phyloP scores from a whole-genome alignment of 2,113 vertebrate genomes.

The Odontesthes bonariensis region DNA sequence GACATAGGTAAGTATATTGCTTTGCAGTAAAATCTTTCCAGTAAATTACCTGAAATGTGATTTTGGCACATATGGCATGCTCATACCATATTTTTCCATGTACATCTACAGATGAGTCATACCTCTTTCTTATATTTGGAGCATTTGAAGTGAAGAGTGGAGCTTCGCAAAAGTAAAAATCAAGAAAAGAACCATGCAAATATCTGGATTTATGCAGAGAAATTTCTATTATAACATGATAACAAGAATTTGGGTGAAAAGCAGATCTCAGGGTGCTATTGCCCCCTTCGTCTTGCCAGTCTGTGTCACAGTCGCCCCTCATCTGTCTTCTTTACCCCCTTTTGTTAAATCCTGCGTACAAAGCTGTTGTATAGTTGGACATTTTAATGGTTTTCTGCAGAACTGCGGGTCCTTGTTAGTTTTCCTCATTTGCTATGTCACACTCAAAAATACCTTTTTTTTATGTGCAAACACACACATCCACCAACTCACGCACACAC shows the following conservation, averaged over 20 bases:
- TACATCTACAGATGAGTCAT: constrained; percentile 6
- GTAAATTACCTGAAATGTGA: background rate
- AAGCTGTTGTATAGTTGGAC: constrained; percentile 69
- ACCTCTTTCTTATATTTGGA: background rate
- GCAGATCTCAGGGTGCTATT: constrained; percentile 54
- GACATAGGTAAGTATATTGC: background rate
- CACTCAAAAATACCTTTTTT: constrained; percentile 79
- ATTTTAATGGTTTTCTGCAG: constrained; percentile 85
- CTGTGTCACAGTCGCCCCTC: constrained; percentile 23
- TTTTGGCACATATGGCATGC: background rate
- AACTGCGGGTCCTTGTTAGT: constrained; percentile 81
- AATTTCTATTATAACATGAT: constrained; percentile 66
- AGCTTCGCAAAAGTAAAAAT: constrained; percentile 1
- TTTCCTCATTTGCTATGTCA: constrained; percentile 84
- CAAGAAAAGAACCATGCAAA: constrained; percentile 37
- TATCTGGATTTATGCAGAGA: constrained; percentile 48
- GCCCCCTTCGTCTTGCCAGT: constrained; percentile 41
- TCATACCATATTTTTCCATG: background rate
- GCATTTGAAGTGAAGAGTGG: constrained; percentile 51
- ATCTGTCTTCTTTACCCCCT: constrained; percentile 40
- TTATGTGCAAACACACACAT: constrained; percentile 66
- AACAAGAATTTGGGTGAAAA: constrained; percentile 74
- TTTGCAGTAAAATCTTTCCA: background rate
- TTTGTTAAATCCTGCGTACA: constrained; percentile 51
- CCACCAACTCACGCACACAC: constrained; percentile 44